Conservation (phyloP, 2,113 vertebrate genomes). For the Orientallactaga bullata region DNA sequence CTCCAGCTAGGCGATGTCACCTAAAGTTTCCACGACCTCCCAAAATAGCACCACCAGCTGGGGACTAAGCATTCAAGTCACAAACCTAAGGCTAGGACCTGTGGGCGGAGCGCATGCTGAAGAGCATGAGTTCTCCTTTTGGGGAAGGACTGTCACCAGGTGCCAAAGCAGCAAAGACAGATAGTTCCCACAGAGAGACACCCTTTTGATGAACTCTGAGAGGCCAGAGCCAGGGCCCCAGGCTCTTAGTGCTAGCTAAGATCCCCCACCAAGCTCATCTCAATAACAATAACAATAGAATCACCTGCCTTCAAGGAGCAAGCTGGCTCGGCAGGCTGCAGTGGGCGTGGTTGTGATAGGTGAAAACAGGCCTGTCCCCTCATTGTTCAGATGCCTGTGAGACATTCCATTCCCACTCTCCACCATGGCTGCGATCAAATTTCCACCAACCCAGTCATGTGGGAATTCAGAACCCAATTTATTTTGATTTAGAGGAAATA, state of each 20-base stretch:
- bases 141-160: neutral
- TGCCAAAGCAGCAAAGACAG: neutral
- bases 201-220: neutral
- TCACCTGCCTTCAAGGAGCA: neutral
- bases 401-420: neutral
- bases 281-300: neutral
- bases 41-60: no score
- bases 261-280: neutral
- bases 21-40: no score
- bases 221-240: neutral
- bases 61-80: no score
- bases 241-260: neutral
- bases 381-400: neutral
- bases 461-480: conserved; percentile 70
- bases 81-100: no score
- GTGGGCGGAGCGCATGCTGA: neutral
- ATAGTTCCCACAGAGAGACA: neutral
- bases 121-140: neutral
- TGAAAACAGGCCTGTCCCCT: neutral
- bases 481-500: conserved; percentile 76
- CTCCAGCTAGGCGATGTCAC: no score
- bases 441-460: conserved; percentile 39
- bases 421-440: conserved; percentile 33
- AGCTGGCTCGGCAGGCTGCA: neutral
- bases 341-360: neutral